Evolutionary conservation across 2,113 vertebrate species (phyloP).

Genomic region (Pelusios castaneus): DNA sequence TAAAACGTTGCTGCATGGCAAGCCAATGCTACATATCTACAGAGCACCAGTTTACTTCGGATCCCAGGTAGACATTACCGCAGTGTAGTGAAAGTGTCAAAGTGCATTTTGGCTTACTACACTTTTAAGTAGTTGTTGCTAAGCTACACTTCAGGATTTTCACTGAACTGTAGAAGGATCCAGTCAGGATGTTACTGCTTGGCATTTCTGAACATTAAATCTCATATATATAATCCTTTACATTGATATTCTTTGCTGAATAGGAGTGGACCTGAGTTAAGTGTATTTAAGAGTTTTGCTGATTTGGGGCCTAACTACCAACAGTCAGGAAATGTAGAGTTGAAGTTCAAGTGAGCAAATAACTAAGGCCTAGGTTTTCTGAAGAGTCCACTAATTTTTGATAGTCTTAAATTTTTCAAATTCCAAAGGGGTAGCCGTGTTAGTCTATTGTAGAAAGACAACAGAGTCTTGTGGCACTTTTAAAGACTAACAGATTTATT

Average conservation of each 20-base stretch:
- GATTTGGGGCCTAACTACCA: neutral
- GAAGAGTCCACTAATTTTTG: neutral
- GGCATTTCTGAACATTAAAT: neutral
- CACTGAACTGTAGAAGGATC: neutral
- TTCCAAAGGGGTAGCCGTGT: too few species aligned
- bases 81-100: neutral
- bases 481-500: too few species aligned
- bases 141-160: neutral
- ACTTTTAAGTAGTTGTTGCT: neutral
- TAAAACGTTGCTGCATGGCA: too few species aligned
- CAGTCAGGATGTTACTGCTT: neutral
- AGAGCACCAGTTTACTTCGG: too few species aligned
- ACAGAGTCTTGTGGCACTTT: too few species aligned
- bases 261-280: neutral
- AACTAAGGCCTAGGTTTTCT: neutral
- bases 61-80: too few species aligned
- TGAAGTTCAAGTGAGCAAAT: neutral
- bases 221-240: neutral
- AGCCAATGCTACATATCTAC: too few species aligned
- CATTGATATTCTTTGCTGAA: neutral
- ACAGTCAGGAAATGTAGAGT: neutral
- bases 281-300: neutral
- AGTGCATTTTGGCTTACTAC: neutral
- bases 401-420: neutral
- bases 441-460: too few species aligned